Evolutionary conservation across 2,113 vertebrate species (phyloP).

Genomic region (Eudyptes chrysolophus): DNA sequence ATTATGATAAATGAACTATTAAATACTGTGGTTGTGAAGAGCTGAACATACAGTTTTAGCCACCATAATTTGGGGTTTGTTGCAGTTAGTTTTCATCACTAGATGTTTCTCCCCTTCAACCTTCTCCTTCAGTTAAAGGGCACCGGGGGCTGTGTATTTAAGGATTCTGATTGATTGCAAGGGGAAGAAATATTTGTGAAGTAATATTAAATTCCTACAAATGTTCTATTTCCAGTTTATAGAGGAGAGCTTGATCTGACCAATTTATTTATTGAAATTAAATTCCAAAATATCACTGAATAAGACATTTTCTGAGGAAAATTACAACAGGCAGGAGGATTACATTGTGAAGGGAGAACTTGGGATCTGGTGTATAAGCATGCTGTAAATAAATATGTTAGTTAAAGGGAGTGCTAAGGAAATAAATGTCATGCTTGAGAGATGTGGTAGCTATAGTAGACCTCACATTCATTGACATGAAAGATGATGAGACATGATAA

Average conservation of each 20-base stretch:
- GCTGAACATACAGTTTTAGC: not conserved
- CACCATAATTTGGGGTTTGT: not conserved
- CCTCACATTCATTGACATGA: not conserved
- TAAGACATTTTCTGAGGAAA: not conserved
- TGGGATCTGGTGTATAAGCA: not conserved
- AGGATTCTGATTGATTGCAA: not conserved
- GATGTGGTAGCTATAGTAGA: not conserved
- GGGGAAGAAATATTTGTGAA: not conserved
- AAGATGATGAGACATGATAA: not conserved
- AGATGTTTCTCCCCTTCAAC: not conserved
- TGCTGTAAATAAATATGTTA: not conserved
- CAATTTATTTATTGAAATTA: not conserved
- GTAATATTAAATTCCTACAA: not conserved
- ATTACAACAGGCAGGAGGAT: not conserved
- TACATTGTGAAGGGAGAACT: not conserved
- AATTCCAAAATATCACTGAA: not conserved
- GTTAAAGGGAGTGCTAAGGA: not conserved
- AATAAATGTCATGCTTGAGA: not conserved
- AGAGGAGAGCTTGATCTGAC: not conserved
- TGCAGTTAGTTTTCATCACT: not conserved
- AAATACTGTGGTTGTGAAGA: not conserved
- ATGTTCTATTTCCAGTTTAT: not conserved
- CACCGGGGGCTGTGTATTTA: not conserved
- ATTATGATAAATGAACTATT: not conserved
- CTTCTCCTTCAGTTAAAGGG: not conserved